Percentiles rank a stretch among this genome's conserved stretches.
phyloP scores from a whole-genome alignment of 2,797 vertebrate genomes.

The Alauda arvensis region DNA sequence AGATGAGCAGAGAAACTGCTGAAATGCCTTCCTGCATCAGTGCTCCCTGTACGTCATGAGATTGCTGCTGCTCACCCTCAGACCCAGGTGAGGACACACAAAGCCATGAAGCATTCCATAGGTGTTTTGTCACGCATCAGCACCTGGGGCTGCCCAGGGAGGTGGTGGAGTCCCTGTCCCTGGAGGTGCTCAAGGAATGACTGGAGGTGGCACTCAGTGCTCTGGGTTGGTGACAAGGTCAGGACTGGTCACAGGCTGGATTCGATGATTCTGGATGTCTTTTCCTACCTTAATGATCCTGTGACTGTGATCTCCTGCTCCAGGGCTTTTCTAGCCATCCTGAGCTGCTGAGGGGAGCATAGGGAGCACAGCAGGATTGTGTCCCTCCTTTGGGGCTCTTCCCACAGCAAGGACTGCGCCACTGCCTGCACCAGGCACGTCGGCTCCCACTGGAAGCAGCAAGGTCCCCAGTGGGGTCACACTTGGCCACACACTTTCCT shows the following conservation, averaged over 20 bases:
- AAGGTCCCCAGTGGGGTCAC: rapidly evolving
- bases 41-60: background rate
- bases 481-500: background rate
- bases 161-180: background rate
- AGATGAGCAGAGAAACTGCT: background rate
- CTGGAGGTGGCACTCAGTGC: background rate
- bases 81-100: background rate
- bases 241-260: background rate
- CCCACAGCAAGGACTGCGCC: background rate
- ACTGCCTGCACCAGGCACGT: background rate
- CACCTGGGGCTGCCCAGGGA: background rate
- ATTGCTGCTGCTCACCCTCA: background rate
- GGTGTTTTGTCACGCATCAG: background rate
- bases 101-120: background rate
- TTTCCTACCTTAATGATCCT: background rate
- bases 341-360: rapidly evolving
- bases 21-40: background rate
- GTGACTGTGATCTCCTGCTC: background rate
- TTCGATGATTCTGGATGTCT: background rate
- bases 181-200: background rate
- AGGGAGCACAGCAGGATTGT: rapidly evolving
- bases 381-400: background rate
- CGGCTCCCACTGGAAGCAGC: background rate
- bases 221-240: background rate
- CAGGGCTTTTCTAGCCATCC: background rate